Evolutionary conservation across 2,888 invertebrate species (phyloP), one percentile per base, ranked within the genome.

Genomic region (Brachyopa scutellaris): DNA sequence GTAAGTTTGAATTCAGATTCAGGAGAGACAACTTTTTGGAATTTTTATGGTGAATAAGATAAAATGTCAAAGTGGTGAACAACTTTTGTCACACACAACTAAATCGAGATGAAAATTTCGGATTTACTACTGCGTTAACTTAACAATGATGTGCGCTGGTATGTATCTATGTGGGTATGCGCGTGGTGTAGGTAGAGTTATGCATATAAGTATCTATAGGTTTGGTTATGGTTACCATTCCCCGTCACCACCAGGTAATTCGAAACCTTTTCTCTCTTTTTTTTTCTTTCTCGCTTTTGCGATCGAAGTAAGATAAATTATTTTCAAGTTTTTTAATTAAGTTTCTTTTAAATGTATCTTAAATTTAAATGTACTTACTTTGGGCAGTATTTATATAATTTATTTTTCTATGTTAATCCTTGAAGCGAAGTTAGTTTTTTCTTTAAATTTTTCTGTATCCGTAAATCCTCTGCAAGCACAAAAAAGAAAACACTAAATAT

Each of bases 391-490:
- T 38, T 47, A 23, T 13, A 7, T 21, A 3, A 26, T 53, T 42
- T 61, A 47, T 62, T 42, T 42, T 36, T 17, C 11, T 33, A 26
- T 62, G 40, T 76, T 76, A 76, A 76, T 82, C 80, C 80, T 72
- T 79, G 38, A 66, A 55, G 38, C 26, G 45, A 42, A 40, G 11
- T 51, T 51, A 8, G 15, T 26, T 57, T 29, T 59, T 26, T 42
- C 21, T 61, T 33, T 31, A 29, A n/a, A n/a, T n/a, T n/a, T n/a
- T 70, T 49, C 11, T 57, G n/a, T 70, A 80, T 80, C 79, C 79
- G 74, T 76, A 45, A 76, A 80, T 69, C 59, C 82, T 77, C 64
- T 82, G 72, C 38, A 82, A 82, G 21, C 82, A 82, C 82, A 76
- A 78, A 70, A 72, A 67, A 33, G n/a, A 40, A 33, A 15, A 40